A percentile compares a stretch with the other conserved stretches of the same genome.
phyloP scores from a whole-genome alignment of 2,888 invertebrate species.

The Odiellus spinosus region DNA sequence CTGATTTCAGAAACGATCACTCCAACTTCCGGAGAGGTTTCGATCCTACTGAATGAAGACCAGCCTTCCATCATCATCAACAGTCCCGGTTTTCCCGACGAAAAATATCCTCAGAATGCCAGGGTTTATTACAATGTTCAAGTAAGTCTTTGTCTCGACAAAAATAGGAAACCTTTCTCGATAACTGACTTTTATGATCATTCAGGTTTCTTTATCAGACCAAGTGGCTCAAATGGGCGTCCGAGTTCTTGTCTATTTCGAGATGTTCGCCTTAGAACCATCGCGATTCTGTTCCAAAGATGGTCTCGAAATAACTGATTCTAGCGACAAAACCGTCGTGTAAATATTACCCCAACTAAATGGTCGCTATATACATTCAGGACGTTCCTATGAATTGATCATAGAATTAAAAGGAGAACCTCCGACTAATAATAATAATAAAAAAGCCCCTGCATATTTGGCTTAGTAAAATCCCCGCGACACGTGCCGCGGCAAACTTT shows the following conservation, averaged over 20 bases:
- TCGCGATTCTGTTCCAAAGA: constrained; percentile 11
- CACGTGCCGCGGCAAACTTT: too few species aligned
- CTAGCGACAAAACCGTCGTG: constrained; percentile 7
- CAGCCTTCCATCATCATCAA: constrained; percentile 3
- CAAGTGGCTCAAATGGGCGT: constrained; percentile 6
- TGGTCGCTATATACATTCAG: not conserved
- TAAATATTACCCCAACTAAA: constrained; percentile 3
- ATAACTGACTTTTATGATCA: too few species aligned
- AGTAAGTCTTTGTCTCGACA: too few species aligned
- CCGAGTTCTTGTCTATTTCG: constrained; percentile 10
- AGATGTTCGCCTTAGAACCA: constrained; percentile 11
- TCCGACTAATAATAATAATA: too few species aligned
- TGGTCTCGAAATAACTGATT: constrained; percentile 9
- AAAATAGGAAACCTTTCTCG: too few species aligned
- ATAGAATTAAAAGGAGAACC: too few species aligned
- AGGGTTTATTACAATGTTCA: constrained; percentile 9
- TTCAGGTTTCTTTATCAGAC: not conserved
- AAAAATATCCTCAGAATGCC: constrained; percentile 7
- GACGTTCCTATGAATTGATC: too few species aligned
- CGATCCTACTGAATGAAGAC: not conserved
- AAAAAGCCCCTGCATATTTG: too few species aligned
- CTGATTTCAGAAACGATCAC: too few species aligned
- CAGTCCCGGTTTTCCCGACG: constrained; percentile 12
- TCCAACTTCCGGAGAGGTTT: too few species aligned
- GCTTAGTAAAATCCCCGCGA: too few species aligned